These are phyloP conservation scores for Drosophila algonquin DNA, from an alignment of 2,888 invertebrate species.

Conservation along the genomic window DNA sequence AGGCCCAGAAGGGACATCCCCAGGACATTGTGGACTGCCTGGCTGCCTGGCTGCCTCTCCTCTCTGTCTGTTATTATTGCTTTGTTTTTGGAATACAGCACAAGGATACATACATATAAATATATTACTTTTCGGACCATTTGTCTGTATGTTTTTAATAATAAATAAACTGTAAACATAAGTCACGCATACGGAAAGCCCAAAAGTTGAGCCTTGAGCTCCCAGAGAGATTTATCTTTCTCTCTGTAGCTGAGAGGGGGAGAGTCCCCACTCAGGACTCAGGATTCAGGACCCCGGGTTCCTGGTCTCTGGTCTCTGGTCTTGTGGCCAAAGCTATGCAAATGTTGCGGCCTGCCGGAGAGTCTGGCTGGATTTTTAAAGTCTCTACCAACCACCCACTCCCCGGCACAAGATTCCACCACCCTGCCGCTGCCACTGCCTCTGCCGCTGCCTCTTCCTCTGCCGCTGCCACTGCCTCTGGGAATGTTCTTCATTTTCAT, in stretches of 20 bases:
- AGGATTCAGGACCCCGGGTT: no score
- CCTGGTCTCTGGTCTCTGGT: not conserved
- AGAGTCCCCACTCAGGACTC: no score
- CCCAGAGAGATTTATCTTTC: constrained; percentile 57
- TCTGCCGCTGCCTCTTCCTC: not conserved
- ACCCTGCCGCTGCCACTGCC: not conserved
- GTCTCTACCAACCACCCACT: not conserved
- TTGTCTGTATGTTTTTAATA: constrained; percentile 75
- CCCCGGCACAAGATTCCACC: constrained; percentile 1
- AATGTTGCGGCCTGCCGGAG: constrained; percentile 39
- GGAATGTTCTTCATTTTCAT: constrained; percentile 12
- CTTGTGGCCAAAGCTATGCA: constrained; percentile 45
- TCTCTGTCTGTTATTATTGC: not conserved
- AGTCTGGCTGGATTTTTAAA: constrained; percentile 35
- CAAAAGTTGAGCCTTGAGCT: constrained; percentile 69
- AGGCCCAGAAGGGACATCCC: constrained; percentile 6
- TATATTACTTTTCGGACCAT: constrained; percentile 54
- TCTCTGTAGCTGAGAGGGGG: not conserved
- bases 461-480: not conserved
- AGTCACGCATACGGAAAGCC: constrained; percentile 72
- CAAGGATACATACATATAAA: constrained; percentile 34
- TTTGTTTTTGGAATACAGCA: not conserved
- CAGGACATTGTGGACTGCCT: no score
- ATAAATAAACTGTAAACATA: constrained; percentile 79
- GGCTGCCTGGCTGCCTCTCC: constrained; percentile 1